Percentiles rank a stretch among this genome's conserved stretches.
Conservation (phyloP, 2,888 invertebrate species). For the Acrobasis suavella region DNA sequence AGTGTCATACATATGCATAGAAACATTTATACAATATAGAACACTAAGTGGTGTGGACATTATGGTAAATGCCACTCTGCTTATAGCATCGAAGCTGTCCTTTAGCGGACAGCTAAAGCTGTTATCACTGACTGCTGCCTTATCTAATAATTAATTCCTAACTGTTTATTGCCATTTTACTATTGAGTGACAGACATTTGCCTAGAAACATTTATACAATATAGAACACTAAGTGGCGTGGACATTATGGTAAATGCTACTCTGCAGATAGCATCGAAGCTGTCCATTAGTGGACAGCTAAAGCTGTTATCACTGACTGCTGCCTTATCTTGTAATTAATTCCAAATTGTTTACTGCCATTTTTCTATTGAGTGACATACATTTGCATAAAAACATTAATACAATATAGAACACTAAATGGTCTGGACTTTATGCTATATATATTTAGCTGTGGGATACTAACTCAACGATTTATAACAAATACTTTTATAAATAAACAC, state of each 20-base stretch:
- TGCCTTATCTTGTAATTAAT: not conserved
- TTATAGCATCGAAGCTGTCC: not conserved
- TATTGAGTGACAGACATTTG: too few species aligned
- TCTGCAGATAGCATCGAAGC: not conserved
- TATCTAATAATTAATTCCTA: too few species aligned
- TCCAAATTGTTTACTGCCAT: not conserved
- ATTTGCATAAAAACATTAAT: too few species aligned
- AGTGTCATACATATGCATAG: too few species aligned
- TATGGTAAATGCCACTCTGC: not conserved
- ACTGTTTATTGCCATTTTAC: too few species aligned
- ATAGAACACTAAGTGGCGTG: not conserved
- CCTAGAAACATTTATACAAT: too few species aligned
- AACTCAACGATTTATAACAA: too few species aligned
- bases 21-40: too few species aligned
- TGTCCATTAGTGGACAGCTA: not conserved
- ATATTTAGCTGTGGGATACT: too few species aligned
- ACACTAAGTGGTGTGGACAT: not conserved
- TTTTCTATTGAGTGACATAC: too few species aligned
- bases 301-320: not conserved
- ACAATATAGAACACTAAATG: not conserved
- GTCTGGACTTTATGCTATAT: too few species aligned
- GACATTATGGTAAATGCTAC: not conserved
- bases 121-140: not conserved
- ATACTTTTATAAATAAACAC: too few species aligned
- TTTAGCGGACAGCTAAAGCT: conserved; percentile 1